Conservation (phyloP, 2,113 vertebrate species). For the Raja brachyura region DNA sequence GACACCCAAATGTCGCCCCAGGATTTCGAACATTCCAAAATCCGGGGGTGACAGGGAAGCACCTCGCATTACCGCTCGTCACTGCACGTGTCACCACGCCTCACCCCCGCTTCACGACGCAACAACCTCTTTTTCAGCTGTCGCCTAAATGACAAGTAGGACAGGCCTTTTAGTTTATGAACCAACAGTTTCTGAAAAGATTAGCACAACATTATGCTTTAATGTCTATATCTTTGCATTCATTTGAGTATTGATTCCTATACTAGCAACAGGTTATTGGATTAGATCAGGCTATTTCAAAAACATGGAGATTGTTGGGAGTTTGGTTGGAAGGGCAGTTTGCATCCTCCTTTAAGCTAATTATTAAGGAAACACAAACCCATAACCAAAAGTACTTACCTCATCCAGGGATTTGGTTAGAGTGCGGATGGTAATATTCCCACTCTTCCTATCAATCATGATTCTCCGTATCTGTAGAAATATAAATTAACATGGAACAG, state of each 20-base stretch:
- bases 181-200: neutral
- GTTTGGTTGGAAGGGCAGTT: neutral
- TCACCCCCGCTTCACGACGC: too few species aligned
- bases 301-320: too few species aligned
- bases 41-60: too few species aligned
- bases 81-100: too few species aligned
- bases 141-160: too few species aligned
- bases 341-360: neutral
- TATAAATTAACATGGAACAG: neutral
- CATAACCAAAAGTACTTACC: conserved; percentile 58
- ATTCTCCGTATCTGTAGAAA: conserved; percentile 75
- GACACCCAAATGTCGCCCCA: too few species aligned
- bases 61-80: too few species aligned
- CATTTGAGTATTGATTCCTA: neutral
- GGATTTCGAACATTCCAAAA: too few species aligned
- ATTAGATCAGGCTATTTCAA: neutral
- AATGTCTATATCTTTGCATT: neutral
- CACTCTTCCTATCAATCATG: conserved; percentile 86
- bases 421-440: conserved; percentile 82
- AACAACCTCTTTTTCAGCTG: too few species aligned
- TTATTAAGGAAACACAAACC: neutral
- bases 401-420: conserved; percentile 93
- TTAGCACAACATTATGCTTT: neutral
- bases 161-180: neutral
- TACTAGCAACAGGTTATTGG: neutral